Evolutionary conservation across 2,888 invertebrate genomes (phyloP).

Genomic region (Alsophila aescularia): DNA sequence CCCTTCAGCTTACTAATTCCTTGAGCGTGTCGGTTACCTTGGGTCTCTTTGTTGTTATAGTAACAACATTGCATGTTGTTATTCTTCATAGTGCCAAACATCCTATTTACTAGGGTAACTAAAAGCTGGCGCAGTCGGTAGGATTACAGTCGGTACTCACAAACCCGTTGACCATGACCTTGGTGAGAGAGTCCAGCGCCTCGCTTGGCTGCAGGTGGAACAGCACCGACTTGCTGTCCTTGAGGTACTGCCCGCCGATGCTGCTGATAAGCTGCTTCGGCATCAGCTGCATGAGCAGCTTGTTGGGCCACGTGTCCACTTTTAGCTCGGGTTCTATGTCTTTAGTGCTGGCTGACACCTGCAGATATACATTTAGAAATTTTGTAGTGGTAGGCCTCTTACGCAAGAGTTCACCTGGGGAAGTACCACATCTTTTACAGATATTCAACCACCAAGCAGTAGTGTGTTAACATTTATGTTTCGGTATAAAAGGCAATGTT

Average conservation of each 20-base stretch:
- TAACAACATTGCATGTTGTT: too few species aligned
- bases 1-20: too few species aligned
- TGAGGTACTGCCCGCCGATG: constrained; percentile 94
- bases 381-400: too few species aligned
- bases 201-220: constrained; percentile 95
- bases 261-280: constrained; percentile 96
- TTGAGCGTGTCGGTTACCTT: too few species aligned
- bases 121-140: not conserved
- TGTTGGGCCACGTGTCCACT: constrained; percentile 96
- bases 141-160: constrained; percentile 84
- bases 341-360: constrained; percentile 86
- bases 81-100: too few species aligned
- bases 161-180: constrained; percentile 96
- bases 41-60: too few species aligned
- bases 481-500: too few species aligned
- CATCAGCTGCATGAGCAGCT: constrained; percentile 97
- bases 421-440: too few species aligned
- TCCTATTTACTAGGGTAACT: too few species aligned
- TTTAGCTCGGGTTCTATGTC: constrained; percentile 96
- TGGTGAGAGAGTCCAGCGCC: constrained; percentile 93
- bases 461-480: too few species aligned
- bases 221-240: constrained; percentile 96
- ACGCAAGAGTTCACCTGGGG: too few species aligned
- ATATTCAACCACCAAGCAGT: too few species aligned
- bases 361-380: constrained; percentile 16